Percentiles rank a stretch among this genome's conserved stretches.
These are phyloP conservation scores for Aporophyla lueneburgensis DNA, from an alignment of 2,888 invertebrate genomes.

Conservation along the genomic window DNA sequence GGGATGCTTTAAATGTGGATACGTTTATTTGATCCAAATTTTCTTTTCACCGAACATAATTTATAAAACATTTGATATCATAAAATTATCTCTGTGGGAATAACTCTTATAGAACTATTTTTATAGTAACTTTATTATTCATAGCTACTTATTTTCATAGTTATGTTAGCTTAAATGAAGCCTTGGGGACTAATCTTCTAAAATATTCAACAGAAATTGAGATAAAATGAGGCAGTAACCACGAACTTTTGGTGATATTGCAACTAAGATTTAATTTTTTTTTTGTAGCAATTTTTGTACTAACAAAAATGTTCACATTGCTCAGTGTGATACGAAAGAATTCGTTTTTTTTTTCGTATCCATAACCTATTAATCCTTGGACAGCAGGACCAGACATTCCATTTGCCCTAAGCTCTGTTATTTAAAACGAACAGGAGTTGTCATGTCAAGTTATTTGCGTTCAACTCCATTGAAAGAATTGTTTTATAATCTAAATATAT, in stretches of 20 bases:
- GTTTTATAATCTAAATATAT: not conserved
- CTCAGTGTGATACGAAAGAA: not conserved
- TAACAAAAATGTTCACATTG: not conserved
- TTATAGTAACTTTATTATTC: not conserved
- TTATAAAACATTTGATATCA: not conserved
- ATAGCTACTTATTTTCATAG: not conserved
- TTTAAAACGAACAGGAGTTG: constrained; percentile 37
- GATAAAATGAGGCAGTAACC: not conserved
- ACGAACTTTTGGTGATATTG: not conserved
- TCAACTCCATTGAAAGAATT: constrained; percentile 21
- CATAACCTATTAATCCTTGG: constrained; percentile 21
- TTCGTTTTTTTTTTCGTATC: constrained; percentile 34
- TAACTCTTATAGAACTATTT: not conserved
- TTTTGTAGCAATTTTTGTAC: not conserved
- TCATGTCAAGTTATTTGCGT: constrained; percentile 41
- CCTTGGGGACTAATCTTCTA: not conserved
- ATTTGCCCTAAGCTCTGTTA: constrained; percentile 43
- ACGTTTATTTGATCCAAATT: not conserved
- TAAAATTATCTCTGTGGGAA: not conserved
- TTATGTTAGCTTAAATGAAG: not conserved
- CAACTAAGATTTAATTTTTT: not conserved
- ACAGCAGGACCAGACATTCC: constrained; percentile 29
- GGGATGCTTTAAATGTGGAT: constrained; percentile 44
- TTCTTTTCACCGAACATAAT: not conserved
- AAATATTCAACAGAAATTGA: not conserved